Conservation (phyloP, 2,797 vertebrate genomes). For the Dryobates pubescens region DNA sequence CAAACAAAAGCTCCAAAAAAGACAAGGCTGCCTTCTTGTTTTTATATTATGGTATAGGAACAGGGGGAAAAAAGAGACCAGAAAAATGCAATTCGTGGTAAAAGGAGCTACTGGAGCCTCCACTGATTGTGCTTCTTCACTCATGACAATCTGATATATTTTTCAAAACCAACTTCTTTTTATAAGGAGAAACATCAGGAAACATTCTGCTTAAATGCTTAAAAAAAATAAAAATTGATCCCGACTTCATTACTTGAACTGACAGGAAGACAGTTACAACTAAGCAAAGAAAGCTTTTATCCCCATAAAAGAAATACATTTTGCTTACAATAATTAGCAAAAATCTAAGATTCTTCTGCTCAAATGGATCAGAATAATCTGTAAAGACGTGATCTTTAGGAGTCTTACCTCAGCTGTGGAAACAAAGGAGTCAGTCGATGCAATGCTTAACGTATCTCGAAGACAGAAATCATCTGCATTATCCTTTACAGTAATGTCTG, state of each 20-base stretch:
- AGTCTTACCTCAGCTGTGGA: constrained; percentile 91
- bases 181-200: background rate
- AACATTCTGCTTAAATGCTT: background rate
- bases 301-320: background rate
- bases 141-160: background rate
- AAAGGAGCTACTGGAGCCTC: background rate
- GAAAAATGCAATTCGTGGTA: background rate
- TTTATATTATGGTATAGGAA: background rate
- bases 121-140: background rate
- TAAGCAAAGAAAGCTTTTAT: background rate
- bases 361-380: background rate
- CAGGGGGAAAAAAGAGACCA: background rate
- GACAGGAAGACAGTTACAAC: background rate
- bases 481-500: constrained; percentile 82
- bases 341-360: background rate
- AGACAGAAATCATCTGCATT: constrained; percentile 84
- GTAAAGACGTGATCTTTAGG: background rate
- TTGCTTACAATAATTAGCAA: background rate
- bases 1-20: background rate
- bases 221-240: background rate
- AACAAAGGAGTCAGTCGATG: constrained; percentile 92
- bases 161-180: background rate
- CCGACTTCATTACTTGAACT: background rate
- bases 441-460: constrained; percentile 88
- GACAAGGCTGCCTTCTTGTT: background rate